These are phyloP conservation scores for Ennomos quercinarius DNA, from an alignment of 2,888 invertebrate genomes.

Conservation along the genomic window DNA sequence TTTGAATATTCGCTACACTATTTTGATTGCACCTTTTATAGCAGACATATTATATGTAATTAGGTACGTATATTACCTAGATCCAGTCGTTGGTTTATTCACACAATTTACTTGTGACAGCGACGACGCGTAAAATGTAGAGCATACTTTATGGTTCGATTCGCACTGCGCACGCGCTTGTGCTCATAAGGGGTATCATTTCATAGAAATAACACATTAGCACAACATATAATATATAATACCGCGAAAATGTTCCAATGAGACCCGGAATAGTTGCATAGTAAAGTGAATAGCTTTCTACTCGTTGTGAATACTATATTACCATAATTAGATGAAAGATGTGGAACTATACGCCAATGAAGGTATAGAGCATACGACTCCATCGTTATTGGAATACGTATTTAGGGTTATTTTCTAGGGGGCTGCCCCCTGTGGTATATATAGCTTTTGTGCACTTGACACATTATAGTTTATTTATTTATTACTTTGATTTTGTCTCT, in stretches of 20 bases:
- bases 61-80: constrained; percentile 13
- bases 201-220: constrained; percentile 36
- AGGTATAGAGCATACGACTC: too few relatives aligned
- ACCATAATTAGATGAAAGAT: background rate
- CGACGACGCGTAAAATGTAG: constrained; percentile 65
- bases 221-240: constrained; percentile 12
- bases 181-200: constrained; percentile 38
- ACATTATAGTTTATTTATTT: too few relatives aligned
- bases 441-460: too few relatives aligned
- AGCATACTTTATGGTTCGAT: constrained; percentile 63
- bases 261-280: background rate
- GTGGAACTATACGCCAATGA: too few relatives aligned
- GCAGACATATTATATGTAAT: constrained; percentile 12
- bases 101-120: constrained; percentile 36
- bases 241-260: constrained; percentile 4
- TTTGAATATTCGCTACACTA: background rate
- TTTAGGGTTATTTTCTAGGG: too few relatives aligned
- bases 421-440: too few relatives aligned
- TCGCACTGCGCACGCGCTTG: constrained; percentile 43
- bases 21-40: constrained; percentile 22
- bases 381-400: too few relatives aligned
- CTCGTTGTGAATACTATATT: background rate
- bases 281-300: constrained; percentile 7
- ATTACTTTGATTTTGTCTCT: too few relatives aligned
- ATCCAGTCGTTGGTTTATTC: constrained; percentile 25